These are phyloP conservation scores for Aphyosemion australe DNA, from an alignment of 2,113 vertebrate species.

Conservation along the genomic window DNA sequence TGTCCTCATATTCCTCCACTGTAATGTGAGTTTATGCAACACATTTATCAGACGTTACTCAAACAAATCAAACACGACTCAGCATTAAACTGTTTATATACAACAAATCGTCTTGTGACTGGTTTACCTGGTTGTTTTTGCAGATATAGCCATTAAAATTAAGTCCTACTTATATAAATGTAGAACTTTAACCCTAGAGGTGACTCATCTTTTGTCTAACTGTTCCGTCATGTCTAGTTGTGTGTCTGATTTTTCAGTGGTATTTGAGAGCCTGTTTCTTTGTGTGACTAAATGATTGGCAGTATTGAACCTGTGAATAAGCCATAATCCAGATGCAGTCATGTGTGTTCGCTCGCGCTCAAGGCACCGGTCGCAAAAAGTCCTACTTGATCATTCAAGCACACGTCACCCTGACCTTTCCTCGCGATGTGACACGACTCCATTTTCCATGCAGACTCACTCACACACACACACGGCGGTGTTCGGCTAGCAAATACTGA, in stretches of 20 bases:
- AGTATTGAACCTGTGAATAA: constrained; percentile 37
- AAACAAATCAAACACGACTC: constrained; percentile 38
- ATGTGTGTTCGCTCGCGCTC: constrained; percentile 12
- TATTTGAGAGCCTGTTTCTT: background rate
- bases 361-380: constrained; percentile 14
- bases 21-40: constrained; percentile 44
- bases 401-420: constrained; percentile 64
- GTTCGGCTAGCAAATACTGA: constrained; percentile 52
- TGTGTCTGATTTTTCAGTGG: background rate
- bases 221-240: background rate
- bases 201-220: no score
- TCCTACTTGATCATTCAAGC: constrained; percentile 45
- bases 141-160: background rate
- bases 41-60: constrained; percentile 48
- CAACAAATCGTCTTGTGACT: constrained; percentile 1
- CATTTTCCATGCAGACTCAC: constrained; percentile 40
- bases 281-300: constrained; percentile 2
- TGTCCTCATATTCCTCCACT: constrained; percentile 45
- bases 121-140: background rate
- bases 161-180: background rate
- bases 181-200: no score
- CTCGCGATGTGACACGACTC: constrained; percentile 47
- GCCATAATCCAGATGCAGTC: constrained; percentile 15
- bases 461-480: background rate
- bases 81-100: constrained; percentile 22